These are phyloP conservation scores for Scrobipalpa atriplicella DNA, from an alignment of 2,888 invertebrate genomes.

Conservation along the genomic window DNA sequence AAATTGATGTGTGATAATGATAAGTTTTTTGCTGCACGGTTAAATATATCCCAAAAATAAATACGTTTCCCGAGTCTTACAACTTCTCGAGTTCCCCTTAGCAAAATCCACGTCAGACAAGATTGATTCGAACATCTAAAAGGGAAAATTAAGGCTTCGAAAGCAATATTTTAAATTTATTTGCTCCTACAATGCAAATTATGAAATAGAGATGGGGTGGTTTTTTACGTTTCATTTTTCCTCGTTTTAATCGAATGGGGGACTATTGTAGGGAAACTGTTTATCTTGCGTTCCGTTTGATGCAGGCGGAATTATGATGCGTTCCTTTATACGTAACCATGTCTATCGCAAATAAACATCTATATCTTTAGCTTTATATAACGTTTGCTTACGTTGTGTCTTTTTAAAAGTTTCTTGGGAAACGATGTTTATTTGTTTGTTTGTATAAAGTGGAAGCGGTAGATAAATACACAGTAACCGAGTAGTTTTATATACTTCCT, in stretches of 20 bases:
- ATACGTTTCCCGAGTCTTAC: not conserved
- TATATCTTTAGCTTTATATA: too few relatives aligned
- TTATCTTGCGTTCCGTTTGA: slow-evolving; percentile 59
- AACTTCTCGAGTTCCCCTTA: slow-evolving; percentile 13
- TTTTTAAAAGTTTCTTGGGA: slow-evolving; percentile 1
- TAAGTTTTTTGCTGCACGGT: too few relatives aligned
- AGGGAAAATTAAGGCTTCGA: slow-evolving; percentile 69
- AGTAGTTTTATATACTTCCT: not conserved
- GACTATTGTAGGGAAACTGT: slow-evolving; percentile 70
- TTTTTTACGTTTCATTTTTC: slow-evolving; percentile 52
- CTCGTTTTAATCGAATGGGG: slow-evolving; percentile 74
- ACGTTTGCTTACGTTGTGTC: slow-evolving; percentile 7
- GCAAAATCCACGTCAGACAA: slow-evolving; percentile 39
- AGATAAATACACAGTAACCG: not conserved
- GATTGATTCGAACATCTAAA: slow-evolving; percentile 69
- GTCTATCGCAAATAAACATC: too few relatives aligned
- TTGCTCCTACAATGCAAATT: slow-evolving; percentile 80
- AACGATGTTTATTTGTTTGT: slow-evolving; percentile 14
- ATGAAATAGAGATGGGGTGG: slow-evolving; percentile 69
- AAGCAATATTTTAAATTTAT: slow-evolving; percentile 80
- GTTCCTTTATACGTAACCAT: not conserved
- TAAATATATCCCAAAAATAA: too few relatives aligned
- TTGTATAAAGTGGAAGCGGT: not conserved
- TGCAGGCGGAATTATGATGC: slow-evolving; percentile 42
- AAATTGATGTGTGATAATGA: too few relatives aligned